Base-by-base conservation (phyloP, 2,113 vertebrate genomes). In the Patagioenas fasciata region DNA sequence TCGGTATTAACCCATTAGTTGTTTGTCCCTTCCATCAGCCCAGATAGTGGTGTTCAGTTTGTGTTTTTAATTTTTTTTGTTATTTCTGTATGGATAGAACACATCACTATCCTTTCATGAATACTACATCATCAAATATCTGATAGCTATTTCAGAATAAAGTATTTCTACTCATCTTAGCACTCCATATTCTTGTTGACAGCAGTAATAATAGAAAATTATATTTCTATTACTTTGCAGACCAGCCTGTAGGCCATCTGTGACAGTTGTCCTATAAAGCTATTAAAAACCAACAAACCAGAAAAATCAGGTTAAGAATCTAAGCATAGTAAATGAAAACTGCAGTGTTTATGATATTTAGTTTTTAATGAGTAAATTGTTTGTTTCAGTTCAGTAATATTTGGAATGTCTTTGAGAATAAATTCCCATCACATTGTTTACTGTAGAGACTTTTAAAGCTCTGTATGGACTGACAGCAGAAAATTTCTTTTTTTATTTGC, bases 401-500 rank as follows among this genome's bases (percentile, higher is more conserved):
- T 88, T 78, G 84, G 51, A 79, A 54, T 80, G 10, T 60, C 47
- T 91, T 91, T 72, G 36, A 91, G 16, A 89, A 26, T 7, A 79
- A 80, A 38, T 71, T 91, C 36, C 57, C n/a, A 10, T 91, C 36
- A 32, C 25, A 4, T 23, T 75, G 32, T 58, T 95, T 75, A 87
- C 38, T 64, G 15, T 54, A 83, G 38, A 74, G 38, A 34, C 64
- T 88, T 80, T 10, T 64, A 44, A 85, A 89, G 50, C 65, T 57
- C 19, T 62, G 0, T 72, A 29, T 48, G 60, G 79, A 36, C 53
- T 2, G 12, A 60, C 31, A 66, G 17, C 50, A 94, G n/a, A 53
- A 69, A 71, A 24, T 40, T 11, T n/a, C 19, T 85, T 89, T 93
- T 80, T 94, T 81, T 56, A 67, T 96, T 97, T 67, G 10, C 91